Evolutionary conservation across 2,888 invertebrate species (phyloP), one percentile per base, ranked within the genome.

Genomic region (Lysandra coridon): DNA sequence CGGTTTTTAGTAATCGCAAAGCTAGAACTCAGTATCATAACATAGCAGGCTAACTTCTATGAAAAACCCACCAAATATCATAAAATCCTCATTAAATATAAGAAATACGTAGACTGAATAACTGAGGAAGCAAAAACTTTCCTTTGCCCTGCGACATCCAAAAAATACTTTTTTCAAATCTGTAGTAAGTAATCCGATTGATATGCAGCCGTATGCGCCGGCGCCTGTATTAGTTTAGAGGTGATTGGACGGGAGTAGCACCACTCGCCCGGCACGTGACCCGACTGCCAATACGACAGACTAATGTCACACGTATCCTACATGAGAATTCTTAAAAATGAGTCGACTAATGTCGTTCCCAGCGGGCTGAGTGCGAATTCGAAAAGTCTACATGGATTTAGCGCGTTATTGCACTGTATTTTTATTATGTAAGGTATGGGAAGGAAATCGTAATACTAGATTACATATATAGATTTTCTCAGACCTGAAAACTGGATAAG

Each of bases 221-320:
- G 89, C 90, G 90, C 89, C 86, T 86, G 90, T 90, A 92, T 92
- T 92, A 91, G 92, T 91, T 92, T 91, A 91, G 87, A 85, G 87
- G 91, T 91, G 91, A 91, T 91, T 91, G 91, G 91, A 86, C 88
- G 88, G 83, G 83, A 85, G 89, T 86, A 85, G 57, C 17, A 17
- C 87, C 88, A 88, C 89, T 90, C 88, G 87, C 86, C 81, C 73
- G 82, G 78, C 84, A 88, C 92, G 92, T 92, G 92, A 91, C 87
- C 82, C 81, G 86, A 88, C 86, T 91, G 81, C 79, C 81, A 83
- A 81, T 62, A 53, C 79, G 30, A 78, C 57, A 79, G 57, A 33
- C 60, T 73, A 57, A 79, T 80, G 60, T 37, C 57, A n/a, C 75
- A 76, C 76, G 33, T 30, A 76, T 33, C 53, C 30, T 57, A 14